These are phyloP conservation scores for Catharus minimus DNA, from an alignment of 2,113 vertebrate species.

Conservation along the genomic window DNA sequence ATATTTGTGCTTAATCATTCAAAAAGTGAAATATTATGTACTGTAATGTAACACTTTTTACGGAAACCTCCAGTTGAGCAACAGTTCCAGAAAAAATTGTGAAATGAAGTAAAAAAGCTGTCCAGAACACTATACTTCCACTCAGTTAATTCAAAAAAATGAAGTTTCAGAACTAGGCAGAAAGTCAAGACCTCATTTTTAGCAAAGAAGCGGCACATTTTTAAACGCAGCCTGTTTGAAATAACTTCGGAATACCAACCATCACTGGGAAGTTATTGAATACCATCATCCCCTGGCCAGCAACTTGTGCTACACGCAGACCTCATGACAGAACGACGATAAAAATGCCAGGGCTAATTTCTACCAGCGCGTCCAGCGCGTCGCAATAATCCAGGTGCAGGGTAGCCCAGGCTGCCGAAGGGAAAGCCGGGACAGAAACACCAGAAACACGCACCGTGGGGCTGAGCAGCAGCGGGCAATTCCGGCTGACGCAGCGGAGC, in stretches of 20 bases:
- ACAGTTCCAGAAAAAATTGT: constrained; percentile 43
- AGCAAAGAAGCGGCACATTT: not conserved
- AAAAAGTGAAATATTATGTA: constrained; percentile 55
- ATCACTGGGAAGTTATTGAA: constrained; percentile 33
- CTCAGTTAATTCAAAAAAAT: constrained; percentile 4
- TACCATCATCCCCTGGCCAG: not conserved
- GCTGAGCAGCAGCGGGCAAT: not conserved
- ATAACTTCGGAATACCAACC: constrained; percentile 6
- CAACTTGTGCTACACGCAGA: not conserved
- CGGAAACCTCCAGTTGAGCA: constrained; percentile 42
- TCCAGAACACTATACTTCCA: not conserved
- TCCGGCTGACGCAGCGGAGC: not conserved
- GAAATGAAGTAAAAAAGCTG: constrained; percentile 44
- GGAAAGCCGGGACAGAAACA: not conserved
- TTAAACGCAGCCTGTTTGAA: not conserved
- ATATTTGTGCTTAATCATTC: constrained; percentile 57
- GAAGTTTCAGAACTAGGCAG: not conserved
- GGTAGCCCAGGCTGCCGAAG: not conserved
- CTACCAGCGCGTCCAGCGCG: not conserved
- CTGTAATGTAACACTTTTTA: constrained; percentile 15
- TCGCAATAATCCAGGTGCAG: not conserved
- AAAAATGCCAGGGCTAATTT: constrained; percentile 7
- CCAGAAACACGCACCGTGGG: not conserved
- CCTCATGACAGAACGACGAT: not conserved
- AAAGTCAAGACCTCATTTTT: constrained; percentile 13